Percentiles rank a stretch among this genome's conserved stretches.
phyloP scores from a whole-genome alignment of 2,113 vertebrate species.

The Athene noctua region DNA sequence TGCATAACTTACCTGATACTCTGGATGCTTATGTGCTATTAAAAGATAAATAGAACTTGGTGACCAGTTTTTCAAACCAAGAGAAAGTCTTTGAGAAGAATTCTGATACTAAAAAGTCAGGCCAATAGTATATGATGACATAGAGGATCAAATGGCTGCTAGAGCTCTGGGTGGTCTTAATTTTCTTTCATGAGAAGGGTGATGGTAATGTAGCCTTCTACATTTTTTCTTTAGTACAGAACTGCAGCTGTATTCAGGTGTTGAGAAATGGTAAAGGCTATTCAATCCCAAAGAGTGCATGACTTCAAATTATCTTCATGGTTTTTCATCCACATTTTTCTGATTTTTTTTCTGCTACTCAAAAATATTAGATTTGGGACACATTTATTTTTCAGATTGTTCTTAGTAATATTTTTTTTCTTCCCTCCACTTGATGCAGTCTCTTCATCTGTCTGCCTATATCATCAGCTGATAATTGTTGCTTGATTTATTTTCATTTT shows the following conservation, averaged over 20 bases:
- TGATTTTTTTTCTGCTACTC: neutral
- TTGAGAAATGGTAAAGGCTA: neutral
- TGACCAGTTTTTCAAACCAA: neutral
- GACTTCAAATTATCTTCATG: neutral
- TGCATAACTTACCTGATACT: neutral
- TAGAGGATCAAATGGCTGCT: neutral
- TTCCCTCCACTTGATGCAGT: neutral
- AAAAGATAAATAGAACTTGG: neutral
- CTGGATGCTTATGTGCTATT: neutral
- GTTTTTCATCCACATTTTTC: neutral
- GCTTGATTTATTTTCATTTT: neutral
- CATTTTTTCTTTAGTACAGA: neutral
- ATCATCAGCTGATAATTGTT: neutral
- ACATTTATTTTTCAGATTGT: neutral
- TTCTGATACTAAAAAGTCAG: neutral
- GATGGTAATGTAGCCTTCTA: neutral
- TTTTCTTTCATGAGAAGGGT: neutral
- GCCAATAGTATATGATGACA: neutral
- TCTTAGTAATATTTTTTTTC: neutral
- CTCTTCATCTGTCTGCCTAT: neutral
- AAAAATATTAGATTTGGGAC: neutral
- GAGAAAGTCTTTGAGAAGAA: neutral
- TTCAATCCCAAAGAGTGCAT: neutral
- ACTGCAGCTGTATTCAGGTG: neutral
- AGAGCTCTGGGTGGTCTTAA: neutral